Evolutionary conservation across 2,888 invertebrate genomes (phyloP).

Genomic region (Cabera pusaria): DNA sequence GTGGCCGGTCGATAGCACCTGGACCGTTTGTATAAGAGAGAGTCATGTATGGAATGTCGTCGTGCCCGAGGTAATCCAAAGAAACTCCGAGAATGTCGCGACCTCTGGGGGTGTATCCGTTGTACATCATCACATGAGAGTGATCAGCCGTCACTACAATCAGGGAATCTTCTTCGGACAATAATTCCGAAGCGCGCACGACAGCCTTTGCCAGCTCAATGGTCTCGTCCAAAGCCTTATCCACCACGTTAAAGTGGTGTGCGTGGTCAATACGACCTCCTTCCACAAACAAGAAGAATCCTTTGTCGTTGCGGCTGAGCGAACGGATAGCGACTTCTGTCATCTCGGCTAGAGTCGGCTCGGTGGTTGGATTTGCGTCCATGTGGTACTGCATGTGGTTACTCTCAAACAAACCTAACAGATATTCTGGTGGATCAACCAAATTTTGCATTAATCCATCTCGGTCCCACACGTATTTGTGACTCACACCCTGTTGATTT

Average conservation of each 20-base stretch:
- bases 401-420: slow-evolving; percentile 85
- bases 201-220: slow-evolving; percentile 86
- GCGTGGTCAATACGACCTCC: slow-evolving; percentile 87
- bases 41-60: slow-evolving; percentile 82
- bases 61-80: slow-evolving; percentile 61
- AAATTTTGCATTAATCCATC: slow-evolving; percentile 72
- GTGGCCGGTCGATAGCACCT: slow-evolving; percentile 73
- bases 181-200: slow-evolving; percentile 59
- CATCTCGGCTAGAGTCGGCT: slow-evolving; percentile 73
- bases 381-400: slow-evolving; percentile 87
- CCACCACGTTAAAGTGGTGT: slow-evolving; percentile 84
- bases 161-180: slow-evolving; percentile 86
- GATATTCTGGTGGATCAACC: slow-evolving; percentile 81
- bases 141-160: slow-evolving; percentile 92
- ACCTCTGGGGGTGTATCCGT: slow-evolving; percentile 86
- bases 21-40: slow-evolving; percentile 86
- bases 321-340: slow-evolving; percentile 86
- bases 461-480: slow-evolving; percentile 83
- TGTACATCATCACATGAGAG: slow-evolving; percentile 87
- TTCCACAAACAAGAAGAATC: slow-evolving; percentile 90
- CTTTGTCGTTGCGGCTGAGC: slow-evolving; percentile 85
- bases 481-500: slow-evolving; percentile 49
- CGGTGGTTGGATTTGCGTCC: slow-evolving; percentile 63
- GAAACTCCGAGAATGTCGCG: slow-evolving; percentile 60
- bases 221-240: slow-evolving; percentile 86